phyloP scores from a whole-genome alignment of 1,140 invertebrate genomes.

The Neotoxoptera formosana region DNA sequence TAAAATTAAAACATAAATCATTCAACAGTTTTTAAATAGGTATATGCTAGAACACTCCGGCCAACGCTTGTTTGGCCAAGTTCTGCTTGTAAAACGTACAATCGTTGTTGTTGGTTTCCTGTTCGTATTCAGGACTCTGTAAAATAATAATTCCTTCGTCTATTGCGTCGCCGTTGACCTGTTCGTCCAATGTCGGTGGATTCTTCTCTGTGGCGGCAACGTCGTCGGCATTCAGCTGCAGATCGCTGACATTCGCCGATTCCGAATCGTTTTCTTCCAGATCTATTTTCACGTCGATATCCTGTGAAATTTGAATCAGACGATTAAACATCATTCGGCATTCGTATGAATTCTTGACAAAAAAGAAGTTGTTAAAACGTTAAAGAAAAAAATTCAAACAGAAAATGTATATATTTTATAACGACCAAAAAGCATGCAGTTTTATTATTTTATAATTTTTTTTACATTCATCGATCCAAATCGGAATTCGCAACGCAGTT shows the following conservation, averaged over 20 bases:
- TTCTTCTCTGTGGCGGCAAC: not conserved
- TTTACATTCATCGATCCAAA: not conserved
- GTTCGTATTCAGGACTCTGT: not conserved
- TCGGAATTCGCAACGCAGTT: not conserved
- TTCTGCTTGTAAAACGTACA: constrained; percentile 52
- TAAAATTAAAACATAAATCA: constrained; percentile 14
- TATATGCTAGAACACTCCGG: constrained; percentile 54
- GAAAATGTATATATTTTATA: not conserved
- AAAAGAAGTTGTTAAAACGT: not conserved
- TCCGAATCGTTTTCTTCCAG: not conserved
- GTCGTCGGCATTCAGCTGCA: not conserved
- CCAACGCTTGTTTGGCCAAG: constrained; percentile 57
- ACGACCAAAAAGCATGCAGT: too few species aligned
- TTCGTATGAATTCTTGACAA: not conserved
- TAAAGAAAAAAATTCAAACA: not conserved
- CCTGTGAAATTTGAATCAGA: not conserved
- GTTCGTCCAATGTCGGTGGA: not conserved
- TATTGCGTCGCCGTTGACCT: not conserved
- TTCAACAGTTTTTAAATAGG: not conserved
- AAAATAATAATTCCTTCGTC: constrained; percentile 11
- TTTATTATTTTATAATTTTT: too few species aligned
- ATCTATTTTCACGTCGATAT: not conserved
- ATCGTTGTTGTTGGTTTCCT: constrained; percentile 46
- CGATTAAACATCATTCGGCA: not conserved
- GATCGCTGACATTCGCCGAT: not conserved